These are phyloP conservation scores for Ranitomeya imitator DNA, from an alignment of 2,113 vertebrate genomes.

Conservation along the genomic window DNA sequence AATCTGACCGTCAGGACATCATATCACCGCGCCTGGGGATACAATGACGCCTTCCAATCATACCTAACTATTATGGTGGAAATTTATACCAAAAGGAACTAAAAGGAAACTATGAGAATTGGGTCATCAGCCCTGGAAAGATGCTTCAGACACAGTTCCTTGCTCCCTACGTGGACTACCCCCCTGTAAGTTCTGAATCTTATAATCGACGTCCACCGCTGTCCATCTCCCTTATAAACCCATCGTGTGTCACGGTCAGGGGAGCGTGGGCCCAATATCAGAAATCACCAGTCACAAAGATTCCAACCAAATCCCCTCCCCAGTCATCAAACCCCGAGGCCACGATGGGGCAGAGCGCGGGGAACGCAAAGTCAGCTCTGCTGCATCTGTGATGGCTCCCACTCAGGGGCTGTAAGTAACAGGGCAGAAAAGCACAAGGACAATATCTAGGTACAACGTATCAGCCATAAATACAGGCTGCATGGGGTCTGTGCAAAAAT, in stretches of 20 bases:
- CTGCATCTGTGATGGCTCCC: neutral
- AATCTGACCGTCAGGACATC: neutral
- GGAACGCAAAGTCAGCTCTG: neutral
- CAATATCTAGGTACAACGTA: too few relatives aligned
- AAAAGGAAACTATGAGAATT: constrained; percentile 39
- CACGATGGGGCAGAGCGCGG: neutral
- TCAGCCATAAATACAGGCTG: too few relatives aligned
- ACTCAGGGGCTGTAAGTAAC: too few relatives aligned
- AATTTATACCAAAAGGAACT: neutral
- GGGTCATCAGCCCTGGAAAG: constrained; percentile 31
- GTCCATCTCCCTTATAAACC: neutral
- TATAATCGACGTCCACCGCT: neutral
- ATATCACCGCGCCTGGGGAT: neutral
- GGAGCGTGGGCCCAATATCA: neutral
- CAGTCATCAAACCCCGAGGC: neutral
- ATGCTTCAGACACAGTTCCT: constrained; percentile 37
- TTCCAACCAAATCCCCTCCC: neutral
- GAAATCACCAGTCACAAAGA: neutral
- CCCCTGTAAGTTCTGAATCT: constrained; percentile 34
- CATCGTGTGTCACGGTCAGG: neutral
- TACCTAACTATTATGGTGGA: neutral
- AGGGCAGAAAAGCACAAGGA: too few relatives aligned
- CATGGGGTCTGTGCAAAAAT: too few relatives aligned
- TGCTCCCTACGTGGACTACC: constrained; percentile 26
- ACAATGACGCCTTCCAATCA: neutral